These are phyloP conservation scores for Lophotriccus pileatus DNA, from an alignment of 2,797 vertebrate genomes.

Conservation along the genomic window DNA sequence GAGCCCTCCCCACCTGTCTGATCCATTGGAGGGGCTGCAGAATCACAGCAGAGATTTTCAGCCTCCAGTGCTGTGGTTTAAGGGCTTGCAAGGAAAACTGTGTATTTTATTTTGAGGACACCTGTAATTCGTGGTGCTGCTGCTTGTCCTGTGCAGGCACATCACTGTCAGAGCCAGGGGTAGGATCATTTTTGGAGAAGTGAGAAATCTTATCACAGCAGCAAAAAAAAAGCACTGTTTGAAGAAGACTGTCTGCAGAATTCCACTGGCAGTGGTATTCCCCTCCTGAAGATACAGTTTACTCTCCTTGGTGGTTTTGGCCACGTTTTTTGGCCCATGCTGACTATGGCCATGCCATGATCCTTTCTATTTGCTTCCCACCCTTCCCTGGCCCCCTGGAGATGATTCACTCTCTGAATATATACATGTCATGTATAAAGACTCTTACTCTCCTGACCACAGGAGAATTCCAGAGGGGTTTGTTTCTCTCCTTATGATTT, in stretches of 20 bases:
- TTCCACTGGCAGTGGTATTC: not conserved
- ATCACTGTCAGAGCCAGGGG: not conserved
- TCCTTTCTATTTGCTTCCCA: not conserved
- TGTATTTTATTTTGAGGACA: not conserved
- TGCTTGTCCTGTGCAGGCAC: not conserved
- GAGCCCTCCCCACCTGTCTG: not conserved
- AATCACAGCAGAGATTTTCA: not conserved
- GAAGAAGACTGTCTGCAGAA: not conserved
- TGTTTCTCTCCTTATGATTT: conserved; percentile 1
- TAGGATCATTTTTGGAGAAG: not conserved
- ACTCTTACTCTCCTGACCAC: not conserved
- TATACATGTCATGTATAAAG: not conserved
- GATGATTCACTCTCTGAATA: not conserved
- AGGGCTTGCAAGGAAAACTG: not conserved
- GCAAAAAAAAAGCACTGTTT: not conserved
- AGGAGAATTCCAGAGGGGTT: conserved; percentile 8
- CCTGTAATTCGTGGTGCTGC: not conserved
- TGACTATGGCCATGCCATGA: not conserved
- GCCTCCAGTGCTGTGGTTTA: not conserved
- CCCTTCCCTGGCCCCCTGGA: not conserved
- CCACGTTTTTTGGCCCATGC: not conserved
- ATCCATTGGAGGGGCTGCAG: not conserved
- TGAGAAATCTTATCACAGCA: not conserved
- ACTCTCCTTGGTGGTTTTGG: not conserved
- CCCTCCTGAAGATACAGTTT: not conserved